These are phyloP conservation scores for Microdon myrmicae DNA, from an alignment of 2,888 invertebrate genomes.

Conservation along the genomic window DNA sequence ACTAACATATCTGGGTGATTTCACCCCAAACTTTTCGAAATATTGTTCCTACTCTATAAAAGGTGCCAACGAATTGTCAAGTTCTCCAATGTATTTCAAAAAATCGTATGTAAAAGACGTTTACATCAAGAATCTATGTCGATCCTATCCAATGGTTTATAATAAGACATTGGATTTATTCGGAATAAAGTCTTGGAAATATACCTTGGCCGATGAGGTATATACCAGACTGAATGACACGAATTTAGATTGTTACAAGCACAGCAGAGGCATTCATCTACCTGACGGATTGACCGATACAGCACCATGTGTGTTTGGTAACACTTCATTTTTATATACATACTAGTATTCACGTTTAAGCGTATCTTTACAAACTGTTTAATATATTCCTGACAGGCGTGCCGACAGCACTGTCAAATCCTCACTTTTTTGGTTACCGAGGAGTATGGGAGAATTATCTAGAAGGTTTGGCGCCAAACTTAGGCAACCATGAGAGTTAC, in stretches of 20 bases:
- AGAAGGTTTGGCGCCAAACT: slow-evolving; percentile 72
- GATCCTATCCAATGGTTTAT: slow-evolving; percentile 36
- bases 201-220: slow-evolving; percentile 14
- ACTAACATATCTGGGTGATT: slow-evolving; percentile 21
- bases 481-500: slow-evolving; percentile 72
- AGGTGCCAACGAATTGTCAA: slow-evolving; percentile 47
- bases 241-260: slow-evolving; percentile 31
- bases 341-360: too few relatives aligned
- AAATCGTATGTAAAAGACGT: slow-evolving; percentile 29
- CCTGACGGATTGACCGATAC: slow-evolving; percentile 73
- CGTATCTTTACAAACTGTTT: slow-evolving; percentile 1
- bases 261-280: slow-evolving; percentile 62
- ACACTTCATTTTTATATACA: slow-evolving; percentile 53
- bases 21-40: slow-evolving; percentile 8
- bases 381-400: slow-evolving; percentile 73
- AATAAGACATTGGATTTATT: slow-evolving; percentile 14
- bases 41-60: slow-evolving; percentile 32
- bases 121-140: slow-evolving; percentile 38
- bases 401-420: slow-evolving; percentile 76
- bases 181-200: slow-evolving; percentile 24
- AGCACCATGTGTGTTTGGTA: slow-evolving; percentile 74
- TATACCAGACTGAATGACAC: slow-evolving; percentile 26
- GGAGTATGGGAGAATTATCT: slow-evolving; percentile 67
- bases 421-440: slow-evolving; percentile 73
- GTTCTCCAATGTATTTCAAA: slow-evolving; percentile 34